These are phyloP conservation scores for Sander lucioperca DNA, from an alignment of 2,113 vertebrate genomes.

Conservation along the genomic window DNA sequence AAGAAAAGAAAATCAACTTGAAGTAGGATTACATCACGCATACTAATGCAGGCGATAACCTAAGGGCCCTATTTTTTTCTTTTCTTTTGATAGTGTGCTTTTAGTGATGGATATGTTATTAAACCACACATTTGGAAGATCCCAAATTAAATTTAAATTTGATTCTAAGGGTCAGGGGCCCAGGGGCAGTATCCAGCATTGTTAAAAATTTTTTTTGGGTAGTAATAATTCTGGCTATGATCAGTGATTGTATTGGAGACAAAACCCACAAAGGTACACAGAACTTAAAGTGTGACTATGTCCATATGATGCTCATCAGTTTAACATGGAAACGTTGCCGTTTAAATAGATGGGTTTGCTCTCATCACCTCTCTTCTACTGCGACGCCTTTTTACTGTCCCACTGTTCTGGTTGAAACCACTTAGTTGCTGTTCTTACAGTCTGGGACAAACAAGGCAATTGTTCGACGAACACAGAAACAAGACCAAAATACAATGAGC, in stretches of 20 bases:
- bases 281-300: background rate
- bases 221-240: background rate
- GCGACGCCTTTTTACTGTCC: no score
- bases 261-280: background rate
- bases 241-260: background rate
- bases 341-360: background rate
- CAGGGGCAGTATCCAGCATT: background rate
- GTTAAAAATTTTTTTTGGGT: no score
- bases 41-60: background rate
- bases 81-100: background rate
- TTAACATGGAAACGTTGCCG: background rate
- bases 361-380: no score
- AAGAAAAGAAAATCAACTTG: background rate
- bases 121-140: background rate
- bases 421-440: no score
- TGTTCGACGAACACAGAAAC: background rate
- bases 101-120: background rate
- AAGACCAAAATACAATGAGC: conserved; percentile 9
- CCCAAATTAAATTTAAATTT: no score
- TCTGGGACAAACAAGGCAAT: background rate
- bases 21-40: background rate
- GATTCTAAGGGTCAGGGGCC: background rate
- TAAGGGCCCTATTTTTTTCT: background rate
- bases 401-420: no score
- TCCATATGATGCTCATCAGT: background rate